Evolutionary conservation across 2,113 vertebrate genomes (phyloP).

Genomic region (Cynopterus brachyotis): DNA sequence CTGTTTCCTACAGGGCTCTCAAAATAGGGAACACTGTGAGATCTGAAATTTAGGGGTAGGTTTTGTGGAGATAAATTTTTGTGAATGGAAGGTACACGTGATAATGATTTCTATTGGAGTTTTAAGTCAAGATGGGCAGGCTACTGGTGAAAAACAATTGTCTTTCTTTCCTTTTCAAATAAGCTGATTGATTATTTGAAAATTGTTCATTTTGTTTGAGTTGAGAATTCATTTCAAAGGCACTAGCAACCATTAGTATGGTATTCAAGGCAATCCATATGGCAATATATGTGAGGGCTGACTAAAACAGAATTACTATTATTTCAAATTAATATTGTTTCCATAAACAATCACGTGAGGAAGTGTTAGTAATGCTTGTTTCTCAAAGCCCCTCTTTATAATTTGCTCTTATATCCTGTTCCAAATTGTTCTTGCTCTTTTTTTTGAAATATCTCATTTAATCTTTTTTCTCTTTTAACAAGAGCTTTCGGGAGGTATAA

Average conservation of each 20-base stretch:
- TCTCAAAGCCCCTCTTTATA: not conserved
- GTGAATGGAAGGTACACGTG: not conserved
- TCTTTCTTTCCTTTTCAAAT: constrained; percentile 11
- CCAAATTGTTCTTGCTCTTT: not conserved
- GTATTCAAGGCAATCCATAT: not conserved
- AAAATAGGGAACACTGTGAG: constrained; percentile 51
- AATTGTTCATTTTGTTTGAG: not conserved
- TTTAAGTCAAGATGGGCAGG: not conserved
- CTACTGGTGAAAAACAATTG: not conserved
- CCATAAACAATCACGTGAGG: not conserved
- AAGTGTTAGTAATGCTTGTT: not conserved
- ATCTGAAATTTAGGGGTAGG: not conserved
- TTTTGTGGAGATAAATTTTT: constrained; percentile 25
- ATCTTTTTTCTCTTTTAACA: not conserved
- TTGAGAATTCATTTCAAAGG: constrained; percentile 24
- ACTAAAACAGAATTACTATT: not conserved
- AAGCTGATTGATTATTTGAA: constrained; percentile 16
- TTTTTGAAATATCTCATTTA: not conserved
- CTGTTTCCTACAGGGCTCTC: constrained; percentile 75
- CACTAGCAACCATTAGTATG: not conserved
- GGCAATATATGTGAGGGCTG: not conserved
- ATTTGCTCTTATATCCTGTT: not conserved
- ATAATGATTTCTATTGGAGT: not conserved
- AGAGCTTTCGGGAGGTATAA: not conserved
- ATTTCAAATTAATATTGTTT: constrained; percentile 8